A percentile compares a stretch with the other conserved stretches of the same genome.
Evolutionary conservation across 2,888 invertebrate genomes (phyloP).

Genomic region (Drosophila nigricruria): DNA sequence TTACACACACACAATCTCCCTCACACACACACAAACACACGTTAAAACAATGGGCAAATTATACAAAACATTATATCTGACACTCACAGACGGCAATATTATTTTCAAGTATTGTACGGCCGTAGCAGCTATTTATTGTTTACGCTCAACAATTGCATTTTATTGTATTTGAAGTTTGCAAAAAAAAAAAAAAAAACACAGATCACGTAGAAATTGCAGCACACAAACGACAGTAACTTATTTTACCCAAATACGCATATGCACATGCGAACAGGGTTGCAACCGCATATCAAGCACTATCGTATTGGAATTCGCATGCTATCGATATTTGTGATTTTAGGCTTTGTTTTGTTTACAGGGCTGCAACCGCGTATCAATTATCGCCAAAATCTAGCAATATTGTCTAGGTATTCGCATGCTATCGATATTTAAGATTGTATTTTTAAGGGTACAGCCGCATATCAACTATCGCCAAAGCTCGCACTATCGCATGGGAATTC

Average conservation of each 20-base stretch:
- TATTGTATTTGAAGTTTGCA: conserved; percentile 26
- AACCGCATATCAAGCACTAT: conserved; percentile 18
- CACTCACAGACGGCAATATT: conserved; percentile 47
- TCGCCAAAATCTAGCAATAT: conserved; percentile 24
- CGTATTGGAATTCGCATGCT: conserved; percentile 29
- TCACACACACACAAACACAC: conserved; percentile 9
- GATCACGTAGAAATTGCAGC: conserved; percentile 35
- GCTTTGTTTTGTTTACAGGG: conserved; percentile 8
- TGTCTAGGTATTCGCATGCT: conserved; percentile 26
- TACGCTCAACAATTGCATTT: conserved; percentile 45
- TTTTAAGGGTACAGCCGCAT: conserved; percentile 38
- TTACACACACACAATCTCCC: conserved; percentile 7
- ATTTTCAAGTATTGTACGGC: conserved; percentile 22
- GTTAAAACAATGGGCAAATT: conserved; percentile 56
- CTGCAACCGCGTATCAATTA: no score
- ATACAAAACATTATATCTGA: conserved; percentile 45
- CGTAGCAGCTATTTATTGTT: conserved; percentile 38
- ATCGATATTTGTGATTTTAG: conserved; percentile 38
- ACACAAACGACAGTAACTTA: conserved; percentile 47
- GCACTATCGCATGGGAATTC: conserved; percentile 34
- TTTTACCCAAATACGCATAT: conserved; percentile 64
- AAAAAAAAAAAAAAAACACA: conserved; percentile 9
- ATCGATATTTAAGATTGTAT: no score
- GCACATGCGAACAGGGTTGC: conserved; percentile 55
- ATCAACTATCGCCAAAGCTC: conserved; percentile 19